phyloP scores from a whole-genome alignment of 1,140 invertebrate species.

The Calosoma granatense region DNA sequence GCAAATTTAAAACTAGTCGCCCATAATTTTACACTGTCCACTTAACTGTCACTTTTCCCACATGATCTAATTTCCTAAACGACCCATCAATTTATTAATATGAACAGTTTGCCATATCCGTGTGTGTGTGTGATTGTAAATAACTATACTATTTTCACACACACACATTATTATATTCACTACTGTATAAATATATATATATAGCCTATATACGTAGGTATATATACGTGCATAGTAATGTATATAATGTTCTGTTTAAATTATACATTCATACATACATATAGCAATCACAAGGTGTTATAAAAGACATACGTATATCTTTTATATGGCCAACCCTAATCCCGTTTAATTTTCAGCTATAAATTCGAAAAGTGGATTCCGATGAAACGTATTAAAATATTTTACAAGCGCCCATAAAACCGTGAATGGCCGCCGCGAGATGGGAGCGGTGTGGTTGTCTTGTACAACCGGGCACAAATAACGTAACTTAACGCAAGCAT shows the following conservation, averaged over 20 bases:
- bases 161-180: too few relatives aligned
- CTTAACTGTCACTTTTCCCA: neutral
- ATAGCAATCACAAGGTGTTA: too few relatives aligned
- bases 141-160: too few relatives aligned
- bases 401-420: neutral
- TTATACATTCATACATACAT: neutral
- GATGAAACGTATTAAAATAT: neutral
- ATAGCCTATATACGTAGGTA: neutral
- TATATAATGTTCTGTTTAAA: too few relatives aligned
- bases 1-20: neutral
- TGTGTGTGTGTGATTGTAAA: neutral
- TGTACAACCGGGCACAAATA: too few relatives aligned
- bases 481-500: too few relatives aligned
- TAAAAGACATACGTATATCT: too few relatives aligned
- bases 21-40: neutral
- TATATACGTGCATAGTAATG: neutral
- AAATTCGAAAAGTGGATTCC: neutral
- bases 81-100: neutral
- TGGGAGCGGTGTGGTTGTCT: neutral
- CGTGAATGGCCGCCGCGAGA: too few relatives aligned
- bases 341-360: neutral
- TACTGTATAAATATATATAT: neutral
- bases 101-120: too few relatives aligned
- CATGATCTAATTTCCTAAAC: conserved; percentile 4
- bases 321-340: too few relatives aligned